Conservation (phyloP, 2,888 invertebrate species). For the Parnassius orleans region DNA sequence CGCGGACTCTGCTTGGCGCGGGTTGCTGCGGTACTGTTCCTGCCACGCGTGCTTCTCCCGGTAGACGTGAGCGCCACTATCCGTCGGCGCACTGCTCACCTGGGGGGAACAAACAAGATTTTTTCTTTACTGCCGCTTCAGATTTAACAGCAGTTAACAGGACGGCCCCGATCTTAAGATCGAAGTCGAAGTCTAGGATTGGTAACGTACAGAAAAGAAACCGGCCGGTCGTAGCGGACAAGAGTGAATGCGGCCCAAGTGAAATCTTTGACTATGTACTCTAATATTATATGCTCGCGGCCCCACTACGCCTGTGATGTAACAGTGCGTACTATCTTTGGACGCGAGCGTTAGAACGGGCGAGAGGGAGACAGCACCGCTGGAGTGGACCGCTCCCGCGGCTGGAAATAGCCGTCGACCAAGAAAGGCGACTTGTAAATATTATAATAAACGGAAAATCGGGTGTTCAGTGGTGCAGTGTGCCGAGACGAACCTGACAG, state of each 20-base stretch:
- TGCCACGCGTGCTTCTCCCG: constrained; percentile 81
- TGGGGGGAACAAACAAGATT: constrained; percentile 37
- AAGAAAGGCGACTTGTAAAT: constrained; percentile 83
- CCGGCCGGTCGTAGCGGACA: constrained; percentile 61
- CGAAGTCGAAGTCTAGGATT: constrained; percentile 30
- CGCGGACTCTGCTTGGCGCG: constrained; percentile 79
- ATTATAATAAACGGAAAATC: constrained; percentile 79
- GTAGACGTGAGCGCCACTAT: constrained; percentile 82
- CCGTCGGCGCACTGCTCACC: constrained; percentile 63
- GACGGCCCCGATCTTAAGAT: constrained; percentile 18
- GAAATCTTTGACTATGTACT: constrained; percentile 77
- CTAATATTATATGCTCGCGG: constrained; percentile 78
- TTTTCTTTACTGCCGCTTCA: constrained; percentile 21
- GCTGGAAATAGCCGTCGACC: constrained; percentile 82
- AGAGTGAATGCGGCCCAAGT: constrained; percentile 74
- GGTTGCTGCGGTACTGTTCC: constrained; percentile 77
- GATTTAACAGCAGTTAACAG: constrained; percentile 9
- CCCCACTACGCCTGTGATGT: constrained; percentile 77
- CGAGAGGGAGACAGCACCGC: constrained; percentile 59
- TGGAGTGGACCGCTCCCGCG: constrained; percentile 60
- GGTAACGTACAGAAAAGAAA: constrained; percentile 60
- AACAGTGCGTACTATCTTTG: constrained; percentile 74
- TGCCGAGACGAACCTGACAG: constrained; percentile 72
- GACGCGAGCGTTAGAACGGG: constrained; percentile 50
- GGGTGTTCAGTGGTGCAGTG: constrained; percentile 75